These are phyloP conservation scores for Agrilus planipennis DNA, from an alignment of 1,140 invertebrate species.

Conservation along the genomic window DNA sequence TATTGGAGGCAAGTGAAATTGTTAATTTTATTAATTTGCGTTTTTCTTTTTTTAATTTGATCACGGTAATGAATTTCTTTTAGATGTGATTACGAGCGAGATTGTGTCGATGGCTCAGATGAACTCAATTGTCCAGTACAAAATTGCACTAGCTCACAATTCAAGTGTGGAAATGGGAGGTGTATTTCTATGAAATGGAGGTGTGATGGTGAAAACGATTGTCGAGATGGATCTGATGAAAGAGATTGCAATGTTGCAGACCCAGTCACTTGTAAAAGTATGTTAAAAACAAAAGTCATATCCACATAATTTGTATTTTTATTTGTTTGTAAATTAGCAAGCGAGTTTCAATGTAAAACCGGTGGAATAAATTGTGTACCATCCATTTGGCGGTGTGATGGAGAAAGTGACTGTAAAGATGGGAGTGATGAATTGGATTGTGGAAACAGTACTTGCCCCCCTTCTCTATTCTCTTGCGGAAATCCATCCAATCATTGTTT, in stretches of 20 bases:
- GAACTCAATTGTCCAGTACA: conserved; percentile 37
- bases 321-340: conserved; percentile 9
- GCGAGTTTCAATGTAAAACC: conserved; percentile 26
- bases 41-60: conserved; percentile 3
- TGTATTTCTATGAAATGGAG: conserved; percentile 70
- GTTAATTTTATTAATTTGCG: not conserved
- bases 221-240: conserved; percentile 63
- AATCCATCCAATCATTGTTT: conserved; percentile 50
- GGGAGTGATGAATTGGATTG: conserved; percentile 35
- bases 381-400: conserved; percentile 47
- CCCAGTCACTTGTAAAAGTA: conserved; percentile 23
- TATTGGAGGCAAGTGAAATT: conserved; percentile 24
- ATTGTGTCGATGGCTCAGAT: conserved; percentile 48
- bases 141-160: conserved; percentile 54
- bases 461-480: conserved; percentile 53
- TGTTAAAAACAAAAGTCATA: too few species aligned
- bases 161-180: conserved; percentile 56
- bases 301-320: not conserved
- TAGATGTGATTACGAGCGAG: conserved; percentile 45
- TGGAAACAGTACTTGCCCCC: conserved; percentile 40
- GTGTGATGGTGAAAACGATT: conserved; percentile 67
- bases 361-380: conserved; percentile 47
- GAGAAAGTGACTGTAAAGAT: conserved; percentile 30
- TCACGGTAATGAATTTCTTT: conserved; percentile 22
- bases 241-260: conserved; percentile 29